Percentiles rank a stretch among this genome's conserved stretches.
Conservation (phyloP, 2,113 vertebrate genomes). For the Typhlomys cinereus region DNA sequence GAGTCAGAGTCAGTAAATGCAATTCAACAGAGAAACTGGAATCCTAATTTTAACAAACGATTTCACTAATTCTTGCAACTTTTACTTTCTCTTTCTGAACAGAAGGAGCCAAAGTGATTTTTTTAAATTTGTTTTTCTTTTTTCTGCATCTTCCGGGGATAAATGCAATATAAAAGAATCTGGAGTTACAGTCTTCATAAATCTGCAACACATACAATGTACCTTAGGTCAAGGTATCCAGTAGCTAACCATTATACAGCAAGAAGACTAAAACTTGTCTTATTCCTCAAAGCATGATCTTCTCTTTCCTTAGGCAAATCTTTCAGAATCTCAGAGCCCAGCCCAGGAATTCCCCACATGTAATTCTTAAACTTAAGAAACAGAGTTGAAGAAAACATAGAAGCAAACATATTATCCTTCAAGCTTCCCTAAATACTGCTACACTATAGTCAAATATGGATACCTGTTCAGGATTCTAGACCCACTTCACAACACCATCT, state of each 20-base stretch:
- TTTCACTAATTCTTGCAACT: constrained; percentile 30
- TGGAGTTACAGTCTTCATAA: not conserved
- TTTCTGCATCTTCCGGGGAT: not conserved
- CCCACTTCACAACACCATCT: not conserved
- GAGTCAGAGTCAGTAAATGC: not conserved
- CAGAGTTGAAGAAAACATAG: not conserved
- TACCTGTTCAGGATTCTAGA: not conserved
- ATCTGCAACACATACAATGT: not conserved
- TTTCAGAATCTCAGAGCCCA: not conserved
- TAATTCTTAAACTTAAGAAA: not conserved
- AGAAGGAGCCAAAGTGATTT: constrained; percentile 3
- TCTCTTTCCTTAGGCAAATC: not conserved
- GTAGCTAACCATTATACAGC: not conserved
- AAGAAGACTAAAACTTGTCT: not conserved
- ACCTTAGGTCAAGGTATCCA: not conserved
- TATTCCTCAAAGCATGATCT: not conserved
- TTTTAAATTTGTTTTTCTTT: not conserved
- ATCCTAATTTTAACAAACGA: not conserved
- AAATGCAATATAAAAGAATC: not conserved
- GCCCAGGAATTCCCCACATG: not conserved
- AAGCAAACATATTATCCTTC: not conserved
- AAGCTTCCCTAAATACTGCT: not conserved
- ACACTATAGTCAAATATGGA: not conserved
- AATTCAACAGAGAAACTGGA: not conserved
- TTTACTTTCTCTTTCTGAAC: constrained; percentile 9